Percentiles rank a stretch among this genome's conserved stretches.
phyloP scores from a whole-genome alignment of 2,113 vertebrate species.

The Strix uralensis region DNA sequence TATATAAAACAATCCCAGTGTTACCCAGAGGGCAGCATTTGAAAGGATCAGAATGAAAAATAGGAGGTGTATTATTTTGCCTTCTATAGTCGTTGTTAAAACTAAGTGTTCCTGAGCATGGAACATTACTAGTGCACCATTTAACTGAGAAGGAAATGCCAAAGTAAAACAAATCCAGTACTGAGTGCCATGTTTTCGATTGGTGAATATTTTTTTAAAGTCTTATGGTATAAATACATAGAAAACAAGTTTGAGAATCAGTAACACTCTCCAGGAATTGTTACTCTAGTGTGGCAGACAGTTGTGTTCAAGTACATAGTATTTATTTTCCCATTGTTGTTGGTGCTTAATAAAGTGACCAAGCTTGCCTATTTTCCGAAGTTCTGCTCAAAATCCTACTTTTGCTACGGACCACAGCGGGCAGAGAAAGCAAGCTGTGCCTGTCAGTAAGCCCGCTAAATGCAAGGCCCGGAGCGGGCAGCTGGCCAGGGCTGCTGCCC shows the following conservation, averaged over 20 bases:
- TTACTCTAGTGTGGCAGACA: rapidly evolving
- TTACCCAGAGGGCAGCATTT: rapidly evolving
- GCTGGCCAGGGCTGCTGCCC: no score
- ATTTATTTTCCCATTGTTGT: background rate
- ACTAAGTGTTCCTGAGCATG: background rate
- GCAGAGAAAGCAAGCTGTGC: rapidly evolving
- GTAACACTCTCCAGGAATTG: rapidly evolving
- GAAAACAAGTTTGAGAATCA: background rate
- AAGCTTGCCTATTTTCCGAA: rapidly evolving
- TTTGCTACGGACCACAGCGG: rapidly evolving
- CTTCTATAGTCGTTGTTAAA: background rate
- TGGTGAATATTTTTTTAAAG: background rate
- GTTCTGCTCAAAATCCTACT: rapidly evolving
- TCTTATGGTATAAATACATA: background rate
- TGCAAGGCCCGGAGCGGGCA: background rate
- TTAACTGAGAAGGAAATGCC: background rate
- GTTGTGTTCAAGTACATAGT: no score
- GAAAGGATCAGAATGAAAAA: background rate
- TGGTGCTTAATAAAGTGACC: background rate
- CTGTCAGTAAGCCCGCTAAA: rapidly evolving
- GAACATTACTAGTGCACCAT: rapidly evolving
- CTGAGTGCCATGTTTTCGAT: rapidly evolving
- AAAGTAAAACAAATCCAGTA: background rate
- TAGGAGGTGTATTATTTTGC: rapidly evolving
- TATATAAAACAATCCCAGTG: background rate